These are phyloP conservation scores for Coturnix japonica DNA, from an alignment of 2,113 vertebrate genomes.

Conservation along the genomic window DNA sequence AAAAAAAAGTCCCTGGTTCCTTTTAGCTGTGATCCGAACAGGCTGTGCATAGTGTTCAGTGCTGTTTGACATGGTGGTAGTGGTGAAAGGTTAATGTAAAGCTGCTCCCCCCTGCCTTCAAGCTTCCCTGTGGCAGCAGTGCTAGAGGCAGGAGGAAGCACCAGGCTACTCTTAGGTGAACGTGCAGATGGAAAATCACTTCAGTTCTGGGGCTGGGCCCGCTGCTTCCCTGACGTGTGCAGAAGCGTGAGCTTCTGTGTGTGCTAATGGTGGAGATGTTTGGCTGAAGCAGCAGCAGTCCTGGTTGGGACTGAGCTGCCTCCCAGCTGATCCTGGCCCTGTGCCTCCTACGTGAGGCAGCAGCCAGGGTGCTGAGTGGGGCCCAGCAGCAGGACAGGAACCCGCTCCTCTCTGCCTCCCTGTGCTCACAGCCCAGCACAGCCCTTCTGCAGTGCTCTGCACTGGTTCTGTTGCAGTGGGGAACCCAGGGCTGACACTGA, in stretches of 20 bases:
- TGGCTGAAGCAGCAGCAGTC: background rate
- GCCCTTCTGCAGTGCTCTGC: accelerated
- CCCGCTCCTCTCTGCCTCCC: accelerated
- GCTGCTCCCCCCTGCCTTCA: background rate
- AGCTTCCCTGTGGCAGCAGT: background rate
- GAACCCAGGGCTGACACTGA: background rate
- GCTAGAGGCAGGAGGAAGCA: background rate
- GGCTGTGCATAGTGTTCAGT: background rate
- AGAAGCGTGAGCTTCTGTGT: background rate
- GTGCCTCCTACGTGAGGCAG: background rate
- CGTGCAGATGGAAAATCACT: background rate
- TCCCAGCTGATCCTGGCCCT: background rate
- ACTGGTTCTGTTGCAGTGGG: background rate
- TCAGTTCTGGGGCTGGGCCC: background rate
- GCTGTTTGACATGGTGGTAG: slow-evolving; percentile 46
- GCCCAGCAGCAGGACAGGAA: background rate
- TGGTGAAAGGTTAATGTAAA: background rate
- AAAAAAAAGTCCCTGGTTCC: background rate
- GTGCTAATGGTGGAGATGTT: background rate
- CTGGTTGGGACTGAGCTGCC: background rate
- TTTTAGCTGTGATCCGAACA: background rate
- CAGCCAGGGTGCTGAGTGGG: background rate
- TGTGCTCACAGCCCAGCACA: background rate
- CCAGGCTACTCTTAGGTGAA: no score
- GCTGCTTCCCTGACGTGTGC: background rate